Conservation (phyloP, 2,797 vertebrate genomes). For the Falco peregrinus region DNA sequence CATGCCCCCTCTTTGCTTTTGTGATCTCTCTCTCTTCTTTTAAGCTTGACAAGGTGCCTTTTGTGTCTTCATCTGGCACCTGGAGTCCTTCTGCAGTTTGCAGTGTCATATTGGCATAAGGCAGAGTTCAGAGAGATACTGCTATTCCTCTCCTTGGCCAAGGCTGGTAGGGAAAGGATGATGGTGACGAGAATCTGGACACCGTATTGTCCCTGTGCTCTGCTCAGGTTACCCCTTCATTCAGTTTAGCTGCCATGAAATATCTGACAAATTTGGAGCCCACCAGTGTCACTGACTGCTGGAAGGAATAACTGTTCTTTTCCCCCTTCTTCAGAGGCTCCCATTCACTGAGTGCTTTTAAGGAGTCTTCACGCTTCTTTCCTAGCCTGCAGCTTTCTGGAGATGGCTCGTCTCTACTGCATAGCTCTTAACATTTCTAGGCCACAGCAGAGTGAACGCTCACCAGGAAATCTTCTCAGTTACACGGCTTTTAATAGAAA, state of each 20-base stretch:
- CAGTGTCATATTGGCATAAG: rapidly evolving
- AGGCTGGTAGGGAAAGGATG: not conserved
- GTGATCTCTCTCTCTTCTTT: not conserved
- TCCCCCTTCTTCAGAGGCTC: not conserved
- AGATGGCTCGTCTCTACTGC: constrained; percentile 26
- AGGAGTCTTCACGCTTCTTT: constrained; percentile 41
- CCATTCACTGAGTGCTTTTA: not conserved
- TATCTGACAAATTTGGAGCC: not conserved
- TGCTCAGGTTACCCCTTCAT: not conserved
- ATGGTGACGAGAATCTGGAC: not conserved
- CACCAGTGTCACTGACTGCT: not conserved
- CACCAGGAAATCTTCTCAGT: constrained; percentile 70
- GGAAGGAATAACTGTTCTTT: constrained; percentile 1
- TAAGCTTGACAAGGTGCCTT: not conserved
- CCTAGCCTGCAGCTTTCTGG: constrained; percentile 66
- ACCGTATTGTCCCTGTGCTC: not conserved
- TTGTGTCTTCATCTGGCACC: not conserved
- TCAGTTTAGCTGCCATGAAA: not conserved
- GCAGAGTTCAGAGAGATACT: not conserved
- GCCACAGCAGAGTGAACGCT: constrained; percentile 49
- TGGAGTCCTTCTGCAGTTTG: not conserved
- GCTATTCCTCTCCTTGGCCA: not conserved
- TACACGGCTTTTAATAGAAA: constrained; percentile 64
- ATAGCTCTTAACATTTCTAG: constrained; percentile 57
- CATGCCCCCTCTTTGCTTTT: not conserved